Evolutionary conservation across 2,797 vertebrate species (phyloP).

Genomic region (Cryptoprocta ferox): DNA sequence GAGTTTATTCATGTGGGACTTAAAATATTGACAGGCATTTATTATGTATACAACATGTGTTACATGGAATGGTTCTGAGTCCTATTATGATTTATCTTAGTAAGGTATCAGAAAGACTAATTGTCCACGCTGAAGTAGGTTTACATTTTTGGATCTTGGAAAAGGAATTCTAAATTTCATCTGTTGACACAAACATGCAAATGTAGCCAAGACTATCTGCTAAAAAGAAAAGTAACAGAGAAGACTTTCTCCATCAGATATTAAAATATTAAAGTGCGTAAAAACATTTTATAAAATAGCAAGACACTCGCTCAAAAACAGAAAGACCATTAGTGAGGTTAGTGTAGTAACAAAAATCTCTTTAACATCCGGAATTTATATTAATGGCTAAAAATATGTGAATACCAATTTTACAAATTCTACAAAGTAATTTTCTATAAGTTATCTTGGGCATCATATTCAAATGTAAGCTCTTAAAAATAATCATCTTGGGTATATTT

Average conservation of each 20-base stretch:
- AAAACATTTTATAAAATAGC: background rate
- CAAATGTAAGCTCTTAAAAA: background rate
- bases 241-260: background rate
- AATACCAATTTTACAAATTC: slow-evolving; percentile 38
- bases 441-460: background rate
- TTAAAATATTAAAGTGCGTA: background rate
- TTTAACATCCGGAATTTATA: background rate
- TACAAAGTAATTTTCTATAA: background rate
- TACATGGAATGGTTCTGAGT: background rate
- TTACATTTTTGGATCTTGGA: background rate
- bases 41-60: background rate
- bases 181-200: background rate
- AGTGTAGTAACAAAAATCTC: background rate
- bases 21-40: background rate
- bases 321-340: background rate
- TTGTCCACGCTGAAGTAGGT: background rate
- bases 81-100: background rate
- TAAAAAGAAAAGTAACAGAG: background rate
- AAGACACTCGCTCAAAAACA: background rate
- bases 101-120: background rate
- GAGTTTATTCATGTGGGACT: background rate
- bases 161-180: slow-evolving; percentile 6
- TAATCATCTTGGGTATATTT: background rate
- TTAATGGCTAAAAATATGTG: background rate
- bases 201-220: background rate